Evolutionary conservation across 2,888 invertebrate species (phyloP), one percentile per base, ranked within the genome.

Genomic region (Carpatolechia fugitivella): DNA sequence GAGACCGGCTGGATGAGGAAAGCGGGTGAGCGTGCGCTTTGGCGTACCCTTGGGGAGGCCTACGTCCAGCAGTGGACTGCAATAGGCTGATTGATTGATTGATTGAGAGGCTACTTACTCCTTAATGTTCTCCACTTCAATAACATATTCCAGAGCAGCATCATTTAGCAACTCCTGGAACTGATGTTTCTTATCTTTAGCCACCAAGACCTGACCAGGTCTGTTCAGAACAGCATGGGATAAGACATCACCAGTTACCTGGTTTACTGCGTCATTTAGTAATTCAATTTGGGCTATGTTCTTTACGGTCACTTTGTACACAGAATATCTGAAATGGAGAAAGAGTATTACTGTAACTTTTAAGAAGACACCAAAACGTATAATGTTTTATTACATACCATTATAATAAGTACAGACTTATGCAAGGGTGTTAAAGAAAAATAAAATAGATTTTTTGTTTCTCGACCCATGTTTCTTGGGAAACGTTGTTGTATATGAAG

Each of bases 61-160:
- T n/a, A n/a, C n/a, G n/a, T n/a, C n/a, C n/a, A n/a, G n/a, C n/a
- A n/a, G n/a, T n/a, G n/a, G n/a, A n/a, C n/a, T n/a, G n/a, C n/a
- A n/a, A n/a, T n/a, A n/a, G n/a, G n/a, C n/a, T n/a, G n/a, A n/a
- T n/a, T n/a, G n/a, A n/a, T n/a, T n/a, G n/a, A n/a, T n/a, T n/a
- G n/a, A n/a, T n/a, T n/a, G n/a, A n/a, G n/a, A 24, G 24, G 8
- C 0, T 29, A 74, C 82, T 80, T 69, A 86, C 86, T 80, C 77
- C 55, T 80, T 82, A 29, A 86, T 69, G 64, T 86, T 80, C n/a
- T 79, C 75, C 11, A 76, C 62, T 52, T 74, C 70, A 8, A 84
- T 52, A 58, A 64, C 65, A 56, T 69, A 81, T 38, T 69, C 64
- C 54, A 80, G 63, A 2, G 74, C 76, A 33, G 73, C 70, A 1